Evolutionary conservation across 2,113 vertebrate genomes (phyloP).

Genomic region (Pseudorectes ferrugineus): DNA sequence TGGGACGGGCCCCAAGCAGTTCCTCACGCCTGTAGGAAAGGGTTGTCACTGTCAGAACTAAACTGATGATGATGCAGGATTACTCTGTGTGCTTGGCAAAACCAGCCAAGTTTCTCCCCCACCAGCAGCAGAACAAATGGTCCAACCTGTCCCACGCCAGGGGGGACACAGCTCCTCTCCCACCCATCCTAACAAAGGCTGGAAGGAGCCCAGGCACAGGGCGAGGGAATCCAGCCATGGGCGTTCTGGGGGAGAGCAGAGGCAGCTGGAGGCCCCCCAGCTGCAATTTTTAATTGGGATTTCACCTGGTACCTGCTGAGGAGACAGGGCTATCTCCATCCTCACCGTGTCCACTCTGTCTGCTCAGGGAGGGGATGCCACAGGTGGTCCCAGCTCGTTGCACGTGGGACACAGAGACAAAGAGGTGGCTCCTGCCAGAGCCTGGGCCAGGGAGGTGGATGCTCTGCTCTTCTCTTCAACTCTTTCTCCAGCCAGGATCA

Average conservation of each 20-base stretch:
- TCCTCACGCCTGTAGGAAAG: neutral
- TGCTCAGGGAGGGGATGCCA: neutral
- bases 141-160: fast-evolving
- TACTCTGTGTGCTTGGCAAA: neutral
- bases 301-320: neutral
- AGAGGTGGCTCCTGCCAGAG: neutral
- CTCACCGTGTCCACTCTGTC: fast-evolving
- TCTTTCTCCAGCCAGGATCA: neutral
- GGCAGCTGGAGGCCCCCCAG: neutral
- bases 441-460: neutral
- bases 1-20: fast-evolving
- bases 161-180: neutral
- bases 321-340: neutral
- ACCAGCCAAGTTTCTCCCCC: neutral
- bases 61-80: neutral
- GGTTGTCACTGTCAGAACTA: neutral
- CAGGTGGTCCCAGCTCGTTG: neutral
- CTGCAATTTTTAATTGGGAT: neutral
- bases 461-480: neutral
- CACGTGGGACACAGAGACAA: fast-evolving
- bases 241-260: neutral
- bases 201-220: neutral
- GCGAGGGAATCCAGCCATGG: neutral
- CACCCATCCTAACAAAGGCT: neutral
- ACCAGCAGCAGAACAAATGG: neutral